A percentile compares a stretch with the other conserved stretches of the same genome.
Conservation (phyloP, 1,140 invertebrate genomes). For the Neomicropteryx cornuta region DNA sequence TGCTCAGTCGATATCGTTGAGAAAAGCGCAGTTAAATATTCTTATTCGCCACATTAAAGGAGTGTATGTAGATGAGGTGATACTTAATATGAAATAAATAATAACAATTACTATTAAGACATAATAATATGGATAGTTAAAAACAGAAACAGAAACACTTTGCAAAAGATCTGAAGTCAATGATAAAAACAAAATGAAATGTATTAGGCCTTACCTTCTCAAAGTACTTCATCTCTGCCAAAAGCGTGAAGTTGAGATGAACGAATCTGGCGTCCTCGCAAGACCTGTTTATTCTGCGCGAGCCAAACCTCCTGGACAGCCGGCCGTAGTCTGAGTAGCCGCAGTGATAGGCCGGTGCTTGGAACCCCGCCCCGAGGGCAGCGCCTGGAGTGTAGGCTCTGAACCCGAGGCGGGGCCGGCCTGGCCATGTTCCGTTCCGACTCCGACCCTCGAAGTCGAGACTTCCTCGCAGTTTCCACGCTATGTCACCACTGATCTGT, state of each 20-base stretch:
- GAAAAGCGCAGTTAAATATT: no score
- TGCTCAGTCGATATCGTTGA: no score
- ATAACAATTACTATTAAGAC: no score
- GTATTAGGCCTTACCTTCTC: constrained; percentile 44
- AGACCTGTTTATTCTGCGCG: constrained; percentile 29
- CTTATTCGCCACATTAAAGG: no score
- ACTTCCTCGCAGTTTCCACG: constrained; percentile 34
- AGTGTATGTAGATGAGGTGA: no score
- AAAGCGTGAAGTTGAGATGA: constrained; percentile 47
- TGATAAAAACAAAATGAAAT: background rate
- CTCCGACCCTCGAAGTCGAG: constrained; percentile 19
- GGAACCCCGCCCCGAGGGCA: constrained; percentile 20
- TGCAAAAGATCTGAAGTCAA: no score
- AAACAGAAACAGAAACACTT: no score
- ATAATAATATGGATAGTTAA: no score
- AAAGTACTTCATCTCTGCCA: constrained; percentile 46
- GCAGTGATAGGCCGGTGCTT: background rate
- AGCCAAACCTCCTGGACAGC: constrained; percentile 25
- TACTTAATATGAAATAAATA: no score
- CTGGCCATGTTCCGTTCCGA: constrained; percentile 31
- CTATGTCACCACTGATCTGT: no score
- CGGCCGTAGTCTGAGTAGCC: background rate
- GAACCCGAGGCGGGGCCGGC: constrained; percentile 26
- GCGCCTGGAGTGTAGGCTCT: no score
- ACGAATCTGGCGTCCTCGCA: constrained; percentile 51